These are phyloP conservation scores for Saturnia pavonia DNA, from an alignment of 2,888 invertebrate species.

Conservation along the genomic window DNA sequence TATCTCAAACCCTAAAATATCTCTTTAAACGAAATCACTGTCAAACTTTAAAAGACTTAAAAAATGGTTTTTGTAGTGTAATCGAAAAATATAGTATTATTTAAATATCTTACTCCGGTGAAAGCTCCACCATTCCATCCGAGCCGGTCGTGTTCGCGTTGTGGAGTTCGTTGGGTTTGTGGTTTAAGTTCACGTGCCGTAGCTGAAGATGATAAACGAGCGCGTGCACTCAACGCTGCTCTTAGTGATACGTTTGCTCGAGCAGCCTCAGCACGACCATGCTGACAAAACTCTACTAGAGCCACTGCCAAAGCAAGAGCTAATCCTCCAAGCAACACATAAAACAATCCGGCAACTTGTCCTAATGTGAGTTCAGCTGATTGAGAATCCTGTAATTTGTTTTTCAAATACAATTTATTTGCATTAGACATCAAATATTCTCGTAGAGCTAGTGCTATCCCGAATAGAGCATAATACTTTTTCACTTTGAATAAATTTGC, in stretches of 20 bases:
- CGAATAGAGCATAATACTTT: background rate
- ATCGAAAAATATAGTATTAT: background rate
- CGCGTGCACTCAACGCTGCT: slow-evolving; percentile 92
- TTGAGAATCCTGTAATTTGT: slow-evolving; percentile 83
- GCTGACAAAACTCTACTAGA: slow-evolving; percentile 96
- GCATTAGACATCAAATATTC: background rate
- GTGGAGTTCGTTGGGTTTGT: slow-evolving; percentile 45
- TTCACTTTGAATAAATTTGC: too few relatives aligned
- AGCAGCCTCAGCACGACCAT: slow-evolving; percentile 89
- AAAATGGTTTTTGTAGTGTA: background rate
- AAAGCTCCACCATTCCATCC: slow-evolving; percentile 72
- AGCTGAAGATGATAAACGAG: slow-evolving; percentile 71
- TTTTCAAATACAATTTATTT: background rate
- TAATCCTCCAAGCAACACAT: slow-evolving; percentile 96
- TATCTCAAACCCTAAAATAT: background rate
- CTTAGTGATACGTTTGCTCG: slow-evolving; percentile 90
- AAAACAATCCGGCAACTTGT: slow-evolving; percentile 99
- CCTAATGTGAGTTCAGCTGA: slow-evolving; percentile 93
- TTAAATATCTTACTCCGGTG: slow-evolving; percentile 53
- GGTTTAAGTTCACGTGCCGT: slow-evolving; percentile 41
- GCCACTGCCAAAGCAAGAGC: slow-evolving; percentile 94
- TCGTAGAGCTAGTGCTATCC: background rate
- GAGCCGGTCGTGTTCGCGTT: slow-evolving; percentile 60
- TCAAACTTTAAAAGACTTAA: background rate
- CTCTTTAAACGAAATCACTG: background rate